A percentile compares a stretch with the other conserved stretches of the same genome.
Conservation (phyloP, 2,888 invertebrate species). For the Harmothoe impar region DNA sequence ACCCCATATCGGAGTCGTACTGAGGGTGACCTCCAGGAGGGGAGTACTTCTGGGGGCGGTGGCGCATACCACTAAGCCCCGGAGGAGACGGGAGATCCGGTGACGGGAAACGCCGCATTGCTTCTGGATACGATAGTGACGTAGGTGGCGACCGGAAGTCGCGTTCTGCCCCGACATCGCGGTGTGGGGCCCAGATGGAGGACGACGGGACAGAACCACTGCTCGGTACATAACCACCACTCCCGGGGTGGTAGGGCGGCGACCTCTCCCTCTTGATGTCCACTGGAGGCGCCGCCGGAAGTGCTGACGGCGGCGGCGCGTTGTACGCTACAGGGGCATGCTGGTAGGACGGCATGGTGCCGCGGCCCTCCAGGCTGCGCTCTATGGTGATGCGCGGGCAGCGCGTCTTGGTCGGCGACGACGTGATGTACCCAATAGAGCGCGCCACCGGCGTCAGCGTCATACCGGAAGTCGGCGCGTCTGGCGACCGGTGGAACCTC, state of each 20-base stretch:
- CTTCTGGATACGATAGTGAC: not conserved
- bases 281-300: not conserved
- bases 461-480: not conserved
- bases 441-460: not conserved
- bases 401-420: constrained; percentile 24
- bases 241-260: not conserved
- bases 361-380: not conserved
- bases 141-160: not conserved
- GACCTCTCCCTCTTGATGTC: not conserved
- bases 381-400: constrained; percentile 44
- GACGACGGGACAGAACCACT: not conserved
- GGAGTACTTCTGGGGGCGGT: not conserved
- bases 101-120: not conserved
- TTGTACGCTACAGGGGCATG: not conserved
- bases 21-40: constrained; percentile 16
- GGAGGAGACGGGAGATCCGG: constrained; percentile 16
- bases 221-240: not conserved
- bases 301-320: not conserved
- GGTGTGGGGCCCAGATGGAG: constrained; percentile 35
- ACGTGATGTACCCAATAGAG: constrained; percentile 48
- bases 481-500: constrained; percentile 20
- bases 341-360: not conserved
- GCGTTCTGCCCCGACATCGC: not conserved
- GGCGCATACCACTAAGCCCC: not conserved
- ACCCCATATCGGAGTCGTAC: not conserved